Evolutionary conservation across 1,140 invertebrate genomes (phyloP).

Genomic region (Pogonus chalceus): DNA sequence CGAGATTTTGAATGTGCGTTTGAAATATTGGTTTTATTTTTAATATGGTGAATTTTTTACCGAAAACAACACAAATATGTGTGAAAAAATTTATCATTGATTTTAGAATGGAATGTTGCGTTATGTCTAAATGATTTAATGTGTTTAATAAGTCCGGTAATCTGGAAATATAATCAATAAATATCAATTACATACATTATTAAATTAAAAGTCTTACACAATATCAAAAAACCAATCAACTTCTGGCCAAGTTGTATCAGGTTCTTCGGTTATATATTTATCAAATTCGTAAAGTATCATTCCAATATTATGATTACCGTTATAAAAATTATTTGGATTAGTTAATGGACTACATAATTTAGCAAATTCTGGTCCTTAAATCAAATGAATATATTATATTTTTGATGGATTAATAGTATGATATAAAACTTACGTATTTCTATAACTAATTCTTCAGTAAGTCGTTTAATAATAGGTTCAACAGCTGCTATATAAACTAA

Average conservation of each 20-base stretch:
- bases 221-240: constrained; percentile 44
- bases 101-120: constrained; percentile 29
- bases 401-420: not conserved
- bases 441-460: constrained; percentile 32
- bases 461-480: constrained; percentile 32
- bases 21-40: constrained; percentile 43
- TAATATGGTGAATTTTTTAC: constrained; percentile 34
- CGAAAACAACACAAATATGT: constrained; percentile 41
- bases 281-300: constrained; percentile 44
- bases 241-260: constrained; percentile 38
- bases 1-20: constrained; percentile 36
- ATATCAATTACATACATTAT: not conserved
- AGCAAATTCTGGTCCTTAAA: constrained; percentile 39
- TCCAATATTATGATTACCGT: constrained; percentile 37
- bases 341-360: constrained; percentile 36
- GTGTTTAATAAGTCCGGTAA: constrained; percentile 36
- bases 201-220: constrained; percentile 34
- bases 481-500: constrained; percentile 39
- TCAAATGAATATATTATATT: constrained; percentile 15
- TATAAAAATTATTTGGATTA: constrained; percentile 44
- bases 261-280: constrained; percentile 35
- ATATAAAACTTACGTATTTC: constrained; percentile 34
- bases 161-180: constrained; percentile 22
- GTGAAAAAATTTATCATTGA: constrained; percentile 37
- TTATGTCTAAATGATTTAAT: constrained; percentile 30